phyloP scores from a whole-genome alignment of 1,140 invertebrate genomes.

The Camponotus vicinus region DNA sequence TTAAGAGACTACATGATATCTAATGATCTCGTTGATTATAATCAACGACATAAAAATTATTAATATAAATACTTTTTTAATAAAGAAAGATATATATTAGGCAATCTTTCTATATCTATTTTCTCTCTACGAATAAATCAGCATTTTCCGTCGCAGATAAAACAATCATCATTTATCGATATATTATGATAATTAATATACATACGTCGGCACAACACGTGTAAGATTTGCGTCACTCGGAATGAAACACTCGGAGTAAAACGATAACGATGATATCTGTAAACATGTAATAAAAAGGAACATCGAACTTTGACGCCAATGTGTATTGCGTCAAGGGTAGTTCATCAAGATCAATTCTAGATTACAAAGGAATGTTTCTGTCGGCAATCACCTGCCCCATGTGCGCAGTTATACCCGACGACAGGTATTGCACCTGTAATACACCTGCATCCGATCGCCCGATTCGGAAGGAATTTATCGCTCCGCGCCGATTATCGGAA shows the following conservation, averaged over 20 bases:
- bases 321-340: conserved; percentile 47
- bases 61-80: background rate
- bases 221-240: background rate
- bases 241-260: background rate
- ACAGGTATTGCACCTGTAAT: conserved; percentile 74
- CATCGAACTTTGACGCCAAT: conserved; percentile 43
- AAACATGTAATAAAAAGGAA: background rate
- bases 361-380: conserved; percentile 58
- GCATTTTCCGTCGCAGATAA: conserved; percentile 21
- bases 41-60: background rate
- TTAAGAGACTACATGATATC: background rate
- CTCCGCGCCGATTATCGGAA: conserved; percentile 56
- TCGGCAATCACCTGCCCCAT: conserved; percentile 68
- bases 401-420: conserved; percentile 64
- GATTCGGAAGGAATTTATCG: conserved; percentile 71
- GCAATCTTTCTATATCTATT: background rate
- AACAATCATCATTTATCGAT: conserved; percentile 30
- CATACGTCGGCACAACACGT: background rate
- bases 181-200: conserved; percentile 16
- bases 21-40: background rate
- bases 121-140: background rate
- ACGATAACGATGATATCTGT: conserved; percentile 17
- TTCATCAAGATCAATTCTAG: conserved; percentile 68
- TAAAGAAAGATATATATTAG: conserved; percentile 8
- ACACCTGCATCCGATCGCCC: conserved; percentile 68